Evolutionary conservation across 2,113 vertebrate species (phyloP).

Genomic region (Balaeniceps rex): DNA sequence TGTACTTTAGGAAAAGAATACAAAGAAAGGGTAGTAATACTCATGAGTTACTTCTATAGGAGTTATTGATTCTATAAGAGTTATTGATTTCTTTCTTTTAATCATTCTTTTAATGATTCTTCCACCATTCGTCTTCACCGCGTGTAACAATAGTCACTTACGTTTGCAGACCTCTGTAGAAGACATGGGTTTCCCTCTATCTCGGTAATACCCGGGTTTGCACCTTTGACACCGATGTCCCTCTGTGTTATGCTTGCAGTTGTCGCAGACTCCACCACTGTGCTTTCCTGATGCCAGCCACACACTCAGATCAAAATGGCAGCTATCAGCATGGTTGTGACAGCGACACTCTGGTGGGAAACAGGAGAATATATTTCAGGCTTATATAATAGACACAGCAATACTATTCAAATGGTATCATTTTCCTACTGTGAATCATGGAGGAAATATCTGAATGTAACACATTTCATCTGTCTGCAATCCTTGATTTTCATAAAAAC

Average conservation of each 20-base stretch:
- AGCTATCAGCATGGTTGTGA: slow-evolving; percentile 82
- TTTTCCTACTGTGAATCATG: background rate
- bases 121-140: background rate
- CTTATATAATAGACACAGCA: background rate
- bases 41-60: background rate
- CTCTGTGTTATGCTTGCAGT: slow-evolving; percentile 83
- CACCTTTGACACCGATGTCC: slow-evolving; percentile 86
- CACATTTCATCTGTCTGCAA: background rate
- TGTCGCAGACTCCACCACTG: slow-evolving; percentile 81
- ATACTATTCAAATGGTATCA: background rate
- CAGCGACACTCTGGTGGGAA: slow-evolving; percentile 82
- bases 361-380: background rate
- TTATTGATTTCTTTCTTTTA: background rate
- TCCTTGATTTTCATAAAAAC: background rate
- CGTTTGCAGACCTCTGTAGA: slow-evolving; percentile 81
- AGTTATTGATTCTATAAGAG: background rate
- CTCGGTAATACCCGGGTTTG: slow-evolving; percentile 77
- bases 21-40: background rate
- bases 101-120: background rate
- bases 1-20: background rate
- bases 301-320: slow-evolving; percentile 78
- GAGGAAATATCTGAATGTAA: background rate
- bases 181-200: slow-evolving; percentile 67
- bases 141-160: slow-evolving; percentile 11
- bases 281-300: slow-evolving; percentile 79